A percentile compares a stretch with the other conserved stretches of the same genome.
Evolutionary conservation across 2,797 vertebrate species (phyloP).

Genomic region (Anniella stebbinsi): DNA sequence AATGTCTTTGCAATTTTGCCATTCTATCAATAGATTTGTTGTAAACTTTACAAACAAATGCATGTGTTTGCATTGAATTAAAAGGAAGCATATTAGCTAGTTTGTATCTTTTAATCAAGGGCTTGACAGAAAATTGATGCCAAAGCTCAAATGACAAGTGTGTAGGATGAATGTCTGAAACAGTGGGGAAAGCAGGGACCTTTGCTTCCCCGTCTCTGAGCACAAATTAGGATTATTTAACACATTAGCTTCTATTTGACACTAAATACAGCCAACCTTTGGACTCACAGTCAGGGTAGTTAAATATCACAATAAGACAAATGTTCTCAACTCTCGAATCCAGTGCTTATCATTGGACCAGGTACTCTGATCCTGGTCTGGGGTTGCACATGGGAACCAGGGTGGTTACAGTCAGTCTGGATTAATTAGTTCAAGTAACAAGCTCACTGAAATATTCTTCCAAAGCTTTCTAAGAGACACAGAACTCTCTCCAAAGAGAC

Average conservation of each 20-base stretch:
- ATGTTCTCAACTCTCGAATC: not conserved
- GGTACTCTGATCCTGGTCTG: not conserved
- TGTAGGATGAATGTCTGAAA: not conserved
- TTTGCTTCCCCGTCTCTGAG: not conserved
- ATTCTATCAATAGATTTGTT: not conserved
- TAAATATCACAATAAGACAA: not conserved
- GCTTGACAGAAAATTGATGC: not conserved
- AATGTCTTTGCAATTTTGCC: not conserved
- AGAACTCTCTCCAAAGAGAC: conserved; percentile 31
- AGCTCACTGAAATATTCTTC: not conserved
- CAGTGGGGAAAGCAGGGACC: not conserved
- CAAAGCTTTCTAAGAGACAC: conserved; percentile 30
- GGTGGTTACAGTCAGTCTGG: no score
- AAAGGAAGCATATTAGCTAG: no score
- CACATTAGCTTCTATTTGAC: not conserved
- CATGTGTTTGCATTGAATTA: not conserved
- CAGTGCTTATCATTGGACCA: no score
- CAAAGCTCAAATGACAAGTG: not conserved
- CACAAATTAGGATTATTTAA: not conserved
- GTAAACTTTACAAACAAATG: no score
- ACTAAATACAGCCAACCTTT: not conserved
- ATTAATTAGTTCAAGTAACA: not conserved
- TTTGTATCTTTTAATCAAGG: not conserved
- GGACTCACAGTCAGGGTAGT: not conserved
- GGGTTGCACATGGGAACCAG: not conserved